phyloP scores from a whole-genome alignment of 2,888 invertebrate species.

The Caenorhabditis parvicauda region DNA sequence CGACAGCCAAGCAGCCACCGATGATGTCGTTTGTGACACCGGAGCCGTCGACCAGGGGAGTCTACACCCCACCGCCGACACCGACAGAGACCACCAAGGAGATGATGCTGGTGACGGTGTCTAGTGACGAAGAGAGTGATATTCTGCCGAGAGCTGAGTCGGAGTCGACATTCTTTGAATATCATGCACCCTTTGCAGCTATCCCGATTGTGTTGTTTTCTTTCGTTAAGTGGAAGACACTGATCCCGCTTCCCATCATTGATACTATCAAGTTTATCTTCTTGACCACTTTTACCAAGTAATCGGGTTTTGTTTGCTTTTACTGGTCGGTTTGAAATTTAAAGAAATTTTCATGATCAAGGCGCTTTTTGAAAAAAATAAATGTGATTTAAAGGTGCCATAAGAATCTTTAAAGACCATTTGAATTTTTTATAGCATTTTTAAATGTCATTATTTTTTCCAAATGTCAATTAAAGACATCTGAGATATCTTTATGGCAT shows the following conservation, averaged over 20 bases:
- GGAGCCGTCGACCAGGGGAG: slow-evolving; percentile 9
- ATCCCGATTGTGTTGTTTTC: slow-evolving; percentile 15
- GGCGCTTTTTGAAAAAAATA: too few species aligned
- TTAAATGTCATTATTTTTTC: too few species aligned
- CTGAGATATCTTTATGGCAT: too few species aligned
- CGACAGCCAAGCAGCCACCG: slow-evolving; percentile 7
- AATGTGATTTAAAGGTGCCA: too few species aligned
- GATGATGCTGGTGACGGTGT: not conserved
- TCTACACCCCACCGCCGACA: slow-evolving; percentile 15
- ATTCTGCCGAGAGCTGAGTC: slow-evolving; percentile 4
- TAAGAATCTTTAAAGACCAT: too few species aligned
- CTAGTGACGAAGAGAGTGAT: slow-evolving; percentile 6
- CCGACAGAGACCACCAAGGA: not conserved
- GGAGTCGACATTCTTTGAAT: too few species aligned
- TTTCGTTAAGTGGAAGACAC: slow-evolving; percentile 7
- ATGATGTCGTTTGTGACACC: slow-evolving; percentile 18
- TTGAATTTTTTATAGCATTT: too few species aligned
- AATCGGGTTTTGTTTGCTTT: too few species aligned
- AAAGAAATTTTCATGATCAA: too few species aligned
- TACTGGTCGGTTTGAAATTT: too few species aligned
- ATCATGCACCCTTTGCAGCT: slow-evolving; percentile 8
- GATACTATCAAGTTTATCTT: slow-evolving; percentile 14
- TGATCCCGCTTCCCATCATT: slow-evolving; percentile 10
- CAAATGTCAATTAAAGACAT: too few species aligned
- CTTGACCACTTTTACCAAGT: not conserved